Evolutionary conservation across 2,888 invertebrate species (phyloP).

Genomic region (Stenodema calcarata): DNA sequence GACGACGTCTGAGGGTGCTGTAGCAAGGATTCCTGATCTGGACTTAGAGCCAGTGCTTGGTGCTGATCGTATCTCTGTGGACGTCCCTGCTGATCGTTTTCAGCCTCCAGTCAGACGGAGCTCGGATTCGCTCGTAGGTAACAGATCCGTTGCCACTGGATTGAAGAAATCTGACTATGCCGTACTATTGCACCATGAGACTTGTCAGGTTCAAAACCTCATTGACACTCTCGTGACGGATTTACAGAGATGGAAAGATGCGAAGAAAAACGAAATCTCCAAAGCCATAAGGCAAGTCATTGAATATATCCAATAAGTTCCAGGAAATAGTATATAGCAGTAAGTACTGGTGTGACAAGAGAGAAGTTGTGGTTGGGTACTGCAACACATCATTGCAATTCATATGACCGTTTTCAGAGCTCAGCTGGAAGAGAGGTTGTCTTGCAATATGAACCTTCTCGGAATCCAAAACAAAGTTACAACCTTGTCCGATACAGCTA

Average conservation of each 20-base stretch:
- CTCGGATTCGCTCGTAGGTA: background rate
- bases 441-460: conserved; percentile 12
- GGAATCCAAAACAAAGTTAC: background rate
- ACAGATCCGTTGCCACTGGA: background rate
- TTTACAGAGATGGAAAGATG: conserved; percentile 15
- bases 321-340: no score
- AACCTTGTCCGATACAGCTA: background rate
- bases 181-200: background rate
- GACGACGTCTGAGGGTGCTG: background rate
- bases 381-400: no score
- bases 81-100: background rate
- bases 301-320: background rate
- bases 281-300: background rate
- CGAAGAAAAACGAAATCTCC: background rate
- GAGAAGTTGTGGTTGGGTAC: no score
- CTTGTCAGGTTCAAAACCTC: background rate
- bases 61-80: background rate
- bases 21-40: background rate
- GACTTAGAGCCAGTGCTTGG: background rate
- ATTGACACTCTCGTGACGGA: conserved; percentile 3
- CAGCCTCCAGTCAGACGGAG: background rate
- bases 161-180: background rate
- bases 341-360: no score
- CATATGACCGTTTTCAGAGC: background rate
- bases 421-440: conserved; percentile 16